Base-by-base conservation (phyloP, 2,113 vertebrate genomes). In the Mobula birostris region DNA sequence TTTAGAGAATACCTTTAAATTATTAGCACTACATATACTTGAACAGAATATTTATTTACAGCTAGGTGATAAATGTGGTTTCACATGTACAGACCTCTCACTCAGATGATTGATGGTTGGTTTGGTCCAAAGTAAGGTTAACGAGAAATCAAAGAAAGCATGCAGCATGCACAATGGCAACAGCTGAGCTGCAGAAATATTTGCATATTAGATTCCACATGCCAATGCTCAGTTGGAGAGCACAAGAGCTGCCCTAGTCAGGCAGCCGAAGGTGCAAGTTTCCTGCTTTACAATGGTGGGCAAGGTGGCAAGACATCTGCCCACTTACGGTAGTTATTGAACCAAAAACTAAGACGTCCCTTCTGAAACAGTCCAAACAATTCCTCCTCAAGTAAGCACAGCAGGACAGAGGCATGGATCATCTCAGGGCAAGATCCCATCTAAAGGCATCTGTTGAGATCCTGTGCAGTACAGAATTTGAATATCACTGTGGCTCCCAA, bases 151-250 rank as follows among this genome's bases (percentile, higher is more conserved):
- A 19, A 36, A 61, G 66, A 92, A 92, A 72, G 90, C 70, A 40
- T 70, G 90, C 40, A 66, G n/a, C n/a, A 92, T 17, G 68, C 56
- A 87, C 90, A 92, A 92, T 92, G 68, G 90, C 90, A 92, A 27
- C 7, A 70, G 90, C 7, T 32, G 17, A 40, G 63, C 63, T 92
- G 32, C 68, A 92, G 15, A 72, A 92, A 70, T 19, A 21, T 48
- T 63, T 32, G 80, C 36, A 66, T 8, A 15, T 27, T 7, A 32
- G 32, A 72, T 12, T 9, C 0, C 5, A 27, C n/a, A 24, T 21
- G 87, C 87, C 6, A 17, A 32, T 66, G 36, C 66, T 92, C 90
- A 72, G 90, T 19, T 27, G 8, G 21, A 6, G 11, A 80, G 32
- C 29, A 11, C 12, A 70, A 17, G 68, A 70, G 12, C 9, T 11